Percentiles rank a stretch among this genome's conserved stretches.
These are phyloP conservation scores for Pangasius krempfi DNA, from an alignment of 2,797 vertebrate species.

Conservation along the genomic window DNA sequence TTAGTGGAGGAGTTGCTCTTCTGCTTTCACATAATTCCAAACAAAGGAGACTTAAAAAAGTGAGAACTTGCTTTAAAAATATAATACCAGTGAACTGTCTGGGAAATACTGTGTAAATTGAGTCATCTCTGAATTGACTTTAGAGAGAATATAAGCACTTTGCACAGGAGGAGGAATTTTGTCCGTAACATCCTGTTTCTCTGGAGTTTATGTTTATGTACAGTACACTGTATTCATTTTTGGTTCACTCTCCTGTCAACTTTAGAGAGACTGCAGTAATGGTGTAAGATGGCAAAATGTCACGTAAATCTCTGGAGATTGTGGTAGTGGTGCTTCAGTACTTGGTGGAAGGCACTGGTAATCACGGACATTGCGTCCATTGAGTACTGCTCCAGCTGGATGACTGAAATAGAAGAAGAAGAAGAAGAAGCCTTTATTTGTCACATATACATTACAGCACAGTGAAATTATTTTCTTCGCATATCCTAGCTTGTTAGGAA, in stretches of 20 bases:
- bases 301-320: background rate
- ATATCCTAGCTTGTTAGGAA: background rate
- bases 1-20: background rate
- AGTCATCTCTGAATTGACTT: background rate
- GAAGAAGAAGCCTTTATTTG: background rate
- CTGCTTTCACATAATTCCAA: background rate
- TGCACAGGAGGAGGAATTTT: background rate
- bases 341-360: background rate
- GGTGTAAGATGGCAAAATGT: background rate
- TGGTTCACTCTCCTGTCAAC: background rate
- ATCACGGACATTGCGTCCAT: background rate
- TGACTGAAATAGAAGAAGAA: background rate
- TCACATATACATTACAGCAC: background rate
- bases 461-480: background rate
- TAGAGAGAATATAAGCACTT: background rate
- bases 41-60: background rate
- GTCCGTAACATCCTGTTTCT: background rate
- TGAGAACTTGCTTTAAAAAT: background rate
- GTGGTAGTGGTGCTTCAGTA: background rate
- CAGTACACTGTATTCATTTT: background rate
- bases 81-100: no score
- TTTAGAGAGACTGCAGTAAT: background rate
- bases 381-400: background rate
- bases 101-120: no score
- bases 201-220: background rate